phyloP scores from a whole-genome alignment of 2,888 invertebrate species.

The Entomobrya multifasciata region DNA sequence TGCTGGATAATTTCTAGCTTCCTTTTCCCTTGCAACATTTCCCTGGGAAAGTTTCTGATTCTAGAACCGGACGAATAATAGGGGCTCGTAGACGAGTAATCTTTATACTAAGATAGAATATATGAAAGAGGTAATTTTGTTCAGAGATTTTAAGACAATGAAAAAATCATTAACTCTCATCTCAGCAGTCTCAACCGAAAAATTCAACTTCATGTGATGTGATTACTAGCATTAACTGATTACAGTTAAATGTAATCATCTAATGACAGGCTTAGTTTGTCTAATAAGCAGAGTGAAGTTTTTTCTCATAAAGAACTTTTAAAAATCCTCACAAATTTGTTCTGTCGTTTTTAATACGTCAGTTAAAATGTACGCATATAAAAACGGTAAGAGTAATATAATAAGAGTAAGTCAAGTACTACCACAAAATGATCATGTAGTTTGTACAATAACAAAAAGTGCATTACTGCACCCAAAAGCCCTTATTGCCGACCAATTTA shows the following conservation, averaged over 20 bases:
- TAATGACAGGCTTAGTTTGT: slow-evolving; percentile 34
- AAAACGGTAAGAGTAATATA: too few species aligned
- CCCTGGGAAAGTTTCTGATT: slow-evolving; percentile 16
- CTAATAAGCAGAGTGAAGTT: slow-evolving; percentile 10
- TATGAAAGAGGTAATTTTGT: slow-evolving; percentile 5
- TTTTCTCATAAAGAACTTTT: background rate
- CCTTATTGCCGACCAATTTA: slow-evolving; percentile 36
- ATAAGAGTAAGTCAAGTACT: too few species aligned
- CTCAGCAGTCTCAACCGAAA: background rate
- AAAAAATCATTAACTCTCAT: slow-evolving; percentile 24
- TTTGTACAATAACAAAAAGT: background rate
- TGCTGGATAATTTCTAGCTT: background rate
- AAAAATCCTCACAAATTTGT: background rate
- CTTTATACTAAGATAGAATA: slow-evolving; percentile 7
- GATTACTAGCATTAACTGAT: slow-evolving; percentile 38
- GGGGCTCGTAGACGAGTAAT: background rate
- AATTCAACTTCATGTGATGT: slow-evolving; percentile 28
- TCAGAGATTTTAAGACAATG: slow-evolving; percentile 4
- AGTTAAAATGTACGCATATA: background rate
- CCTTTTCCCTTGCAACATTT: slow-evolving; percentile 2
- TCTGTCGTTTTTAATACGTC: background rate
- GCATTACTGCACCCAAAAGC: slow-evolving; percentile 27
- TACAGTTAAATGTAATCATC: slow-evolving; percentile 24
- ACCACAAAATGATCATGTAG: slow-evolving; percentile 22
- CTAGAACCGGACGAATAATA: slow-evolving; percentile 36